These are phyloP conservation scores for Ptilodon capucinus DNA, from an alignment of 2,888 invertebrate species.

Conservation along the genomic window DNA sequence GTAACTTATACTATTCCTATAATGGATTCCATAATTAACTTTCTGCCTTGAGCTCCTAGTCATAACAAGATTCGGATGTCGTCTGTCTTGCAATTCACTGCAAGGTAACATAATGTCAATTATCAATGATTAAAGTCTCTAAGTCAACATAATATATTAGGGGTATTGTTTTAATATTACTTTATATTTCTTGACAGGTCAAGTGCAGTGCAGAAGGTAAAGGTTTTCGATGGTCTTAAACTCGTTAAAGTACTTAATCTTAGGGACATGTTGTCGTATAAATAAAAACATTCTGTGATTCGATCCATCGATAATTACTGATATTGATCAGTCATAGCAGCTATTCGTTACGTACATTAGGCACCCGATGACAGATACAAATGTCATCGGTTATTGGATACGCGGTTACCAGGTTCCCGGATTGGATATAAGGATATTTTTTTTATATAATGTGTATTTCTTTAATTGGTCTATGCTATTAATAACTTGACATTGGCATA, in stretches of 20 bases:
- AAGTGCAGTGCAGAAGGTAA: too few relatives aligned
- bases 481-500: too few relatives aligned
- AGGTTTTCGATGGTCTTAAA: background rate
- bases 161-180: too few relatives aligned
- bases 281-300: background rate
- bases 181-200: too few relatives aligned
- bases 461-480: too few relatives aligned
- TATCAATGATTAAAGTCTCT: too few relatives aligned
- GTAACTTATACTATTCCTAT: background rate
- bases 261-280: background rate
- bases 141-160: too few relatives aligned
- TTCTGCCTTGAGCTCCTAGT: background rate
- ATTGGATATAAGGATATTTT: background rate
- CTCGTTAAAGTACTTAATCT: background rate
- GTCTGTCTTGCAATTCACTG: too few relatives aligned
- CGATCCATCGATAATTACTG: constrained; percentile 5
- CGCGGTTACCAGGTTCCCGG: constrained; percentile 7
- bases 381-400: constrained; percentile 18
- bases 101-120: too few relatives aligned
- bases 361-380: constrained; percentile 33
- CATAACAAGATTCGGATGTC: background rate
- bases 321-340: constrained; percentile 35
- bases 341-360: constrained; percentile 29
- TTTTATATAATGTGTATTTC: background rate
- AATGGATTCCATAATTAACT: background rate